Base-by-base conservation (phyloP, 30 jellyfish, hydroid and myxozoan genomes). In the Aurelia coerulea region DNA sequence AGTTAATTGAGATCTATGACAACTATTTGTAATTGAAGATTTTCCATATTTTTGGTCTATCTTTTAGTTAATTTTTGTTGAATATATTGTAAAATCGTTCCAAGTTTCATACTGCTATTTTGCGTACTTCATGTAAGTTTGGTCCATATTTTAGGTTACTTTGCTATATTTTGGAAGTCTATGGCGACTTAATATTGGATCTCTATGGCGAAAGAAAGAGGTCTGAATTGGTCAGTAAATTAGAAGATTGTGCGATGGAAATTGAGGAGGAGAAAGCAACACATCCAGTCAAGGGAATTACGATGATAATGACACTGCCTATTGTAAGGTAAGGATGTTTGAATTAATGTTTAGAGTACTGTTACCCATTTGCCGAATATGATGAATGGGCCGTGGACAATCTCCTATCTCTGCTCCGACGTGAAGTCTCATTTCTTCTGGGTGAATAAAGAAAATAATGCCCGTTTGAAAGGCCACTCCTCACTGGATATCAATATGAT, bases 91-190 rank as follows among this genome's bases (percentile, higher is more conserved):
- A 11, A 11, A 34, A 5, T 72, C 4, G 4, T 34, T 2, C 78
- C 23, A 72, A 2, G 13, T 72, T 42, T 32, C 78, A 1, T 29
- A n/a, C 16, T 72, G 4, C 70, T 34, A 1, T 14, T 79, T 23
- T 5, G n/a, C 12, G 34, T 19, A 62, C 8, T 14, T 34, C n/a
- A 1, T 13, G 8, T 74, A 39, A 23, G 7, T 18, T 46, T 32
- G 37, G 34, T 19, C 16, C 17, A 35, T 62, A 62, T 65, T 87
- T 37, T 13, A 92, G 98, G 81, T 60, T 92, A 68, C 51, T 92
- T 14, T 92, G 98, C 82, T 92, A 86, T 74, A 60, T 92, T n/a
- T 62, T 92, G 93, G 98, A 92, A 70, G 68, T 50, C 50, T 89
- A 86, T 68, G 42, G 76, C 1, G 80, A 50, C 49, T 39, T 39